phyloP scores from a whole-genome alignment of 2,113 vertebrate genomes.

The Gymnorhina tibicen region DNA sequence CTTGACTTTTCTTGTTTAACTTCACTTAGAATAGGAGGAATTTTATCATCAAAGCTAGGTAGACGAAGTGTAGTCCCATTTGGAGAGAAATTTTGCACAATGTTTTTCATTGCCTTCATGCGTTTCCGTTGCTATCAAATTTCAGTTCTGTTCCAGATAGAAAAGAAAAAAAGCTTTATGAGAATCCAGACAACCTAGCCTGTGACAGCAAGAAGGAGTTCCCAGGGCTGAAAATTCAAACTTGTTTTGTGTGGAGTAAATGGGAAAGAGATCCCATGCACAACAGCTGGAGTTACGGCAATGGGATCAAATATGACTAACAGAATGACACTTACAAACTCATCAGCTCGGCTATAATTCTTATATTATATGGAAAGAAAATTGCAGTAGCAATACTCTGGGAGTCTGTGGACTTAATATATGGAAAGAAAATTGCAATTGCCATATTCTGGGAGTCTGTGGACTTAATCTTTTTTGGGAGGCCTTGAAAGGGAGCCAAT shows the following conservation, averaged over 20 bases:
- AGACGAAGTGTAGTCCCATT: background rate
- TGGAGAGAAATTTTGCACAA: background rate
- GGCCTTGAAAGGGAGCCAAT: conserved; percentile 55
- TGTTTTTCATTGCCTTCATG: background rate
- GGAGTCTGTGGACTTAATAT: conserved; percentile 1
- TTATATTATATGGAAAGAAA: conserved; percentile 23
- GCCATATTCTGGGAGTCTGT: conserved; percentile 30
- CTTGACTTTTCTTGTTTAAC: background rate
- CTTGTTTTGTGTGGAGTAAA: background rate
- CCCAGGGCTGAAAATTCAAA: background rate
- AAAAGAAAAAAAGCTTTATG: background rate
- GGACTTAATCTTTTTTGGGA: conserved; percentile 32
- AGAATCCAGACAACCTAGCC: conserved; percentile 11
- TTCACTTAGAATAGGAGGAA: background rate
- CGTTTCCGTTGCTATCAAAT: background rate
- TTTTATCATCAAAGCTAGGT: background rate
- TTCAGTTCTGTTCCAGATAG: background rate
- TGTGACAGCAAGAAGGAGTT: background rate
- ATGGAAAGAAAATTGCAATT: conserved; percentile 48
- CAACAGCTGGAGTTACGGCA: background rate
- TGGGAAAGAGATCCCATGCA: background rate
- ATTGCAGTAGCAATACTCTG: conserved; percentile 48
- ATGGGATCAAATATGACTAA: conserved; percentile 21
- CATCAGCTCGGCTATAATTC: conserved; percentile 12
- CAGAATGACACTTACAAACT: conserved; percentile 7